Percentiles rank a stretch among this genome's conserved stretches.
Conservation (phyloP, 1,140 invertebrate species). For the Papilio helenus region DNA sequence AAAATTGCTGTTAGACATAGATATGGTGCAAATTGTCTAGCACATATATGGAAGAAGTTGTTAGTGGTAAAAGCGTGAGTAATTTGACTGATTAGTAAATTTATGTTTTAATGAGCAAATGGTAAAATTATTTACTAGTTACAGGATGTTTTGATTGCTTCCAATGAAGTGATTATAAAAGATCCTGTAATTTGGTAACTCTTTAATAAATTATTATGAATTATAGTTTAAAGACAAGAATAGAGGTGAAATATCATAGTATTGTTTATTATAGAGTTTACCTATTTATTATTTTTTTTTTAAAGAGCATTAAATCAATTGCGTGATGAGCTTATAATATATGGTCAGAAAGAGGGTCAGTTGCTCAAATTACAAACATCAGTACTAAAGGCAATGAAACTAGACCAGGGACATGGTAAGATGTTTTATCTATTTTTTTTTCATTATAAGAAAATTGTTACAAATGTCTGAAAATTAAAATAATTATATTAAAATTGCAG, state of each 20-base stretch:
- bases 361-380: constrained; percentile 67
- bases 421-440: constrained; percentile 2
- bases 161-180: no score
- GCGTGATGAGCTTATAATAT: constrained; percentile 57
- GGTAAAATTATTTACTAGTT: no score
- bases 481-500: constrained; percentile 46
- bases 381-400: constrained; percentile 67
- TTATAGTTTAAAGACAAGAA: no score
- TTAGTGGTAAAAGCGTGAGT: constrained; percentile 87
- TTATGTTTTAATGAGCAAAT: no score
- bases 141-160: no score
- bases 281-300: constrained; percentile 54
- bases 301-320: constrained; percentile 63
- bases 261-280: no score
- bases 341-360: constrained; percentile 52
- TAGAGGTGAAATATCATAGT: no score
- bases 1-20: constrained; percentile 84
- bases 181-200: no score
- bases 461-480: not conserved
- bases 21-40: constrained; percentile 88
- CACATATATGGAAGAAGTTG: constrained; percentile 86
- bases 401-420: constrained; percentile 65
- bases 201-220: no score
- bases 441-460: not conserved
- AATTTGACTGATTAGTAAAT: no score